Base-by-base conservation (phyloP, 2,113 vertebrate species). In the Lophura nycthemera region DNA sequence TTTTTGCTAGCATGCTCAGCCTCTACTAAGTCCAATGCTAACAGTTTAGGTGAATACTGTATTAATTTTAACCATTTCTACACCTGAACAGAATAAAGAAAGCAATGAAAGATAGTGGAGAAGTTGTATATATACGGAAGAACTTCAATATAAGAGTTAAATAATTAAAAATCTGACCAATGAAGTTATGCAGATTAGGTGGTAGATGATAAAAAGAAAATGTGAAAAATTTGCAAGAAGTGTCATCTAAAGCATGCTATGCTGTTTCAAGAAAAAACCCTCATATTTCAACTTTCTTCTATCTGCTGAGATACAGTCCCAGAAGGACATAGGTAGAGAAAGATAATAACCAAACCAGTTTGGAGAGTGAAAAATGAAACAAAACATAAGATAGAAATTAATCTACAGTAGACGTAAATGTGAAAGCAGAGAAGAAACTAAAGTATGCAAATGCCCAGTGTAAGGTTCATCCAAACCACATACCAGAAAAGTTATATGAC, bases 1-100 rank as follows among this genome's bases (percentile, higher is more conserved):
- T 71, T 32, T 93, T 97, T 95, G 40, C 82, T 50, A 73, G 52
- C 38, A 63, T 48, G 34, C 63, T 67, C 56, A 70, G 67, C 89
- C 74, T 87, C 75, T 8, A 13, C 24, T 79, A 32, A 86, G 56
- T 69, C 42, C 89, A 93, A 18, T 73, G 79, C 52, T 38, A 80
- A 43, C 7, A 74, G 50, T 45, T 95, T 47, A 73, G 32, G 74
- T 34, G 18, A 95, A 88, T 57, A 77, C 22, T 30, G 76, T 66
- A 66, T 78, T 57, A 83, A 48, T 65, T 76, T 40, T 61, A 64
- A 50, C 9, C 38, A 45, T 40, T 52, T 74, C 50, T 79, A 54
- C 27, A 65, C 42, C 13, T 64, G 22, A 84, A 82, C 6, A 83
- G 10, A 29, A 74, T 21, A 32, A 74, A 27, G 52, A 71, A 89